A percentile compares a stretch with the other conserved stretches of the same genome.
These are phyloP conservation scores for Hoplodrina ambigua DNA, from an alignment of 2,888 invertebrate genomes.

Conservation along the genomic window DNA sequence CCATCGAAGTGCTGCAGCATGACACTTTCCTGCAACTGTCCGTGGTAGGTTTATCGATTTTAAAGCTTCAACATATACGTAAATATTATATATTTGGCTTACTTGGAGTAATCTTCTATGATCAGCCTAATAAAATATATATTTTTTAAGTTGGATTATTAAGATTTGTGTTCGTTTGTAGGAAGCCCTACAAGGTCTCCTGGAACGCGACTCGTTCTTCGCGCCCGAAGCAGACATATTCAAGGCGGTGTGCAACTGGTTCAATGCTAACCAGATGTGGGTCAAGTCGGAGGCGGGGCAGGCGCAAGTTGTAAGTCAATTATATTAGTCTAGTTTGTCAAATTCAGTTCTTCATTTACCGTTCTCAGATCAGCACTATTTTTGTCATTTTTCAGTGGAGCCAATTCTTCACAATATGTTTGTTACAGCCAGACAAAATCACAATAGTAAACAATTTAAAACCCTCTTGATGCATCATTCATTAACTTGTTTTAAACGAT, in stretches of 20 bases:
- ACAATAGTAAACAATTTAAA: too few species aligned
- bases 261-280: conserved; percentile 93
- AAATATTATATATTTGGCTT: too few species aligned
- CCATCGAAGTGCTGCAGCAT: conserved; percentile 95
- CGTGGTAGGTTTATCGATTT: conserved; percentile 92
- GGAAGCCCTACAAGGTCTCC: conserved; percentile 95
- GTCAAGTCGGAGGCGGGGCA: conserved; percentile 92
- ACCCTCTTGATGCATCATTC: too few species aligned
- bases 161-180: conserved; percentile 67
- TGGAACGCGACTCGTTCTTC: conserved; percentile 98
- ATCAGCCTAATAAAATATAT: too few species aligned
- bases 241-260: conserved; percentile 96
- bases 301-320: conserved; percentile 84
- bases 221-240: conserved; percentile 99
- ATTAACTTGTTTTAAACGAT: too few species aligned
- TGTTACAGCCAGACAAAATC: too few species aligned
- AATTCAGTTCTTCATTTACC: too few species aligned
- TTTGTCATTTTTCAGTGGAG: too few species aligned
- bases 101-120: too few species aligned
- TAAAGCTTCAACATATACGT: too few species aligned
- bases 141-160: too few species aligned
- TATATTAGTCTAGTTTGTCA: background rate
- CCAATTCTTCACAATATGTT: too few species aligned
- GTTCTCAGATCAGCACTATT: background rate
- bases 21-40: conserved; percentile 96